phyloP scores from a whole-genome alignment of 2,797 vertebrate genomes.

The Podargus strigoides region DNA sequence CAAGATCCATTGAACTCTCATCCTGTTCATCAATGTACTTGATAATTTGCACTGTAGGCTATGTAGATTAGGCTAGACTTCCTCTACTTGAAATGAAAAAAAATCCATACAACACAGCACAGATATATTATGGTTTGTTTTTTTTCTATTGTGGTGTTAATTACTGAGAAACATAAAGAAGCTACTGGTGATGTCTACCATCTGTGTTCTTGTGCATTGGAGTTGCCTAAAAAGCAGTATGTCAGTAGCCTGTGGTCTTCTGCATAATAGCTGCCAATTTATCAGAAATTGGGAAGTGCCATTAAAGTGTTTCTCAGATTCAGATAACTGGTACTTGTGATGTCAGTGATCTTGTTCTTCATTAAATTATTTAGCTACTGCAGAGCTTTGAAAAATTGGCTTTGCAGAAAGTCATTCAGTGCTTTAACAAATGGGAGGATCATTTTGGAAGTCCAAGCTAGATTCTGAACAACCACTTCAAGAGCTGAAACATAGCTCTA shows the following conservation, averaged over 20 bases:
- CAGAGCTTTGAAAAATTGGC: neutral
- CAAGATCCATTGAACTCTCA: neutral
- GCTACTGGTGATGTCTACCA: neutral
- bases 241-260: neutral
- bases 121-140: neutral
- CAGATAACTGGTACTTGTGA: neutral
- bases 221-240: neutral
- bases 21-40: neutral
- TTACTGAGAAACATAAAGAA: neutral
- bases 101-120: rapidly evolving
- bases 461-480: neutral
- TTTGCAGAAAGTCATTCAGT: neutral
- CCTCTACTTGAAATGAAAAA: neutral
- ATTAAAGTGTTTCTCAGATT: neutral
- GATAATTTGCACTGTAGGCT: rapidly evolving
- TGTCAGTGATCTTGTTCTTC: neutral
- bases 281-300: neutral
- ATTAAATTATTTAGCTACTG: neutral
- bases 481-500: neutral
- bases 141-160: neutral
- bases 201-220: neutral
- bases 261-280: neutral
- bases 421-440: neutral
- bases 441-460: neutral
- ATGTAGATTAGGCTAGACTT: neutral